Evolutionary conservation across 2,888 invertebrate species (phyloP), one percentile per base, ranked within the genome.

Genomic region (Rhopalosiphum nymphaeae): DNA sequence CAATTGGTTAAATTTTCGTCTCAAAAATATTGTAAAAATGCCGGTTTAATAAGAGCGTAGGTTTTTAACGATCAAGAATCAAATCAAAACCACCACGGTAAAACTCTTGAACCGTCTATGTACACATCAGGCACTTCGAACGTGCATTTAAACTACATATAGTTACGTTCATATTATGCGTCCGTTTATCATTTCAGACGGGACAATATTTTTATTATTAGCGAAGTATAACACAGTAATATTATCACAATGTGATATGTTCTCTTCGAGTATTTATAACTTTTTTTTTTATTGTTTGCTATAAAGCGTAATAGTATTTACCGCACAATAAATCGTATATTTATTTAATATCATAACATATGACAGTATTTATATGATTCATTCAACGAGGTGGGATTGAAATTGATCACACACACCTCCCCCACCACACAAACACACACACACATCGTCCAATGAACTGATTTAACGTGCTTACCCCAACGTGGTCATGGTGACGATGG

Each of bases 401-500:
- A 78, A 9, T 36, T 21, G 36, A 36, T 78, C 2, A 21, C 78
- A 78, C 78, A 36, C 3, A 53, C 53, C 78, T 36, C 78, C 21
- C 53, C 11, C 21, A 78, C 36, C 1, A 53, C 36, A 78, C 36
- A 53, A 0, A 16, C 53, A 53, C 53, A 53, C 53, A 7, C 36
- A 21, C 53, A 53, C 53, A 53, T 16, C 21, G 9, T 7, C 21
- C 78, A 36, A 36, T 78, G 78, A 42, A 36, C 78, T 36, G 78
- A 78, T 78, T 36, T 36, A 10, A 1, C 88, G 84, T 92, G 97
- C 98, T 98, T 96, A 99, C 99, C 99, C 99, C 95, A 99, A 96
- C 91, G 99, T 99, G 95, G 99, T 99, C 99, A 99, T 99, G 95
- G 99, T 99, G 96, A 99, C 99, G 96, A 99, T 99, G 96, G 99